Evolutionary conservation across 2,113 vertebrate species (phyloP), one percentile per base, ranked within the genome.

Genomic region (Romanogobio albipinnatus): DNA sequence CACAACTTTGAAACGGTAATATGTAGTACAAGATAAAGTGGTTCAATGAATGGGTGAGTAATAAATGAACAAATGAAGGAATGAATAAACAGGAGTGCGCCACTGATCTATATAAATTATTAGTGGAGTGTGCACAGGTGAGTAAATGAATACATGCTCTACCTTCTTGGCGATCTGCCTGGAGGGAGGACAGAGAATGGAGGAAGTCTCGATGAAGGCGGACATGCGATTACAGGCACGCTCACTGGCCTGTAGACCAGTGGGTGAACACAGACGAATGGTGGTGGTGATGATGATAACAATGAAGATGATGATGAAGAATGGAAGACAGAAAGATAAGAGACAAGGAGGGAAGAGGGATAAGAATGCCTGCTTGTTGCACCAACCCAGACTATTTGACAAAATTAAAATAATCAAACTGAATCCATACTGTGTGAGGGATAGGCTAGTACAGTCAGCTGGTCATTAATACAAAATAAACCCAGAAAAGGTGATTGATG

Each of bases 161-260:
- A 98, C 97, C 97, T 98, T 98, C 89, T 93, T 96, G 83, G 93
- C 90, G 89, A 96, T 93, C 88, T 93, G 95, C 93, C 96, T 95
- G 68, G 91, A 90, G 85, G 95, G 95, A 91, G 94, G 91, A 47
- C 93, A 90, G 89, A 92, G 93, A 91, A 92, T 68, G 93, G 94
- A 92, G 92, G 95, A 85, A 87, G 92, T 94, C 94, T 97, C 96
- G 86, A 97, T 91, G 94, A 94, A 96, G 89, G 96, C 95, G 87
- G 97, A 97, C 93, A 96, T 96, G 92, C 97, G 96, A 94, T 96
- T 96, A 94, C 93, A 86, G 89, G 86, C 92, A 90, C 93, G 91
- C 90, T 97, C 95, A 83, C 86, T 92, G 92, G 95, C 94, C 97
- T 98, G 94, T 86, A 88, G 92, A 82, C 81, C 87, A 91, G 90